Evolutionary conservation across 2,113 vertebrate species (phyloP), one percentile per base, ranked within the genome.

Genomic region (Rhabdomys dilectus): DNA sequence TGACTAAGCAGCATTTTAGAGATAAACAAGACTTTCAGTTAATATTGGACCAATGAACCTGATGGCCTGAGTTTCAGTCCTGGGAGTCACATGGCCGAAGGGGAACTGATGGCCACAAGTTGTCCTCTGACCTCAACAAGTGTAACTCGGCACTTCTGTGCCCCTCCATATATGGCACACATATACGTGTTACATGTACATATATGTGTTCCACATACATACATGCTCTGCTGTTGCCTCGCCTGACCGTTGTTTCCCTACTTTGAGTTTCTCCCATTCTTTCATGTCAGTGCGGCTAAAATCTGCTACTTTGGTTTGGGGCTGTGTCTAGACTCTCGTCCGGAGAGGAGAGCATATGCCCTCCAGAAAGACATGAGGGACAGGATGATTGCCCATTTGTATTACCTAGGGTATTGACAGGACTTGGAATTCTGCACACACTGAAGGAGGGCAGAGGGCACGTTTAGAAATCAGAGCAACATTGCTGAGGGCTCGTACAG

Each of bases 311-410:
- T 81, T 36, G 34, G 1, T 42, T 76, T 84, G 7, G 72, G 68
- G 56, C n/a, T 36, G 51, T 72, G 56, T 75, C 31, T 24, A 39
- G 36, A 76, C 9, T 75, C n/a, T 76, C 6, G 60, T 88, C 45
- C 87, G 66, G 48, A 64, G 34, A 51, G 51, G 64, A 45, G 13
- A 22, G 51, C 17, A 34, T 2, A 34, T 60, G 8, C 12, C 17
- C 68, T 73, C 90, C 51, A 29, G 56, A 78, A 77, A 78, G 82
- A n/a, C 24, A 16, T 3, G 0, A 4, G 24, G 34, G 24, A 42
- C 42, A 0, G 75, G 26, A 12, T 7, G 29, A 1, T 31, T 1
- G 1, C 31, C 45, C 26, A 4, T 7, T 56, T 82, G 45, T 11
- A 2, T 80, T 36, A n/a, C 45, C 13, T 12, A 5, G 66, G 36